phyloP scores from a whole-genome alignment of 37 sponge, comb jelly and placozoan species.

The Ephydatia muelleri region DNA sequence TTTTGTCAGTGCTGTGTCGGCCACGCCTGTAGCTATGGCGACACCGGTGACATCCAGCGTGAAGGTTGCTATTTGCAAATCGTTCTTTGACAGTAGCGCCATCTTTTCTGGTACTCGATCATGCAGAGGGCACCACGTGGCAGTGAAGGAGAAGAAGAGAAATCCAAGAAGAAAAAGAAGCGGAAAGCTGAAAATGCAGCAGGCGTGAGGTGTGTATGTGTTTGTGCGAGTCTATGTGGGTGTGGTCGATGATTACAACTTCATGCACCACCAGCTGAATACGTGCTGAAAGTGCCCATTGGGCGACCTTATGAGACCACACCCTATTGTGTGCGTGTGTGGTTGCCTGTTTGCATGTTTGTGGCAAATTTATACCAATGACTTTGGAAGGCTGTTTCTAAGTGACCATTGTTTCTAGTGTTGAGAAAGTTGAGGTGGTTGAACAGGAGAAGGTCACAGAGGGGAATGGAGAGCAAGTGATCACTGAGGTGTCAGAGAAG shows the following conservation, averaged over 20 bases:
- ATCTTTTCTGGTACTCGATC: neutral
- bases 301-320: neutral
- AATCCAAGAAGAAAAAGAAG: constrained; percentile 13
- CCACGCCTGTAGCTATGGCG: constrained; percentile 2
- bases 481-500: neutral
- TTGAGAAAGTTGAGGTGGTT: neutral
- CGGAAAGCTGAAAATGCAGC: constrained; percentile 4
- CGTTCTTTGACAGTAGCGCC: neutral
- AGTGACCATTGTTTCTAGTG: neutral
- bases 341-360: too few species aligned
- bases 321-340: neutral
- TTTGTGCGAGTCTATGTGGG: too few species aligned
- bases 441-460: constrained; percentile 8
- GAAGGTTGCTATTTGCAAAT: neutral
- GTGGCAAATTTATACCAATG: too few species aligned
- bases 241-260: constrained; percentile 26
- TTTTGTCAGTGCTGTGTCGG: neutral
- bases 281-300: neutral
- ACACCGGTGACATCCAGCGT: constrained; percentile 1
- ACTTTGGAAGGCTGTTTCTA: neutral
- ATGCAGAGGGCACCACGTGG: neutral
- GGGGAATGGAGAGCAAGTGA: neutral
- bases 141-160: constrained; percentile 48
- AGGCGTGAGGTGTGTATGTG: too few species aligned
- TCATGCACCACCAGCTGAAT: constrained; percentile 56